A percentile compares a stretch with the other conserved stretches of the same genome.
Conservation (phyloP, 2,797 vertebrate species). For the Enteromius anoplus region DNA sequence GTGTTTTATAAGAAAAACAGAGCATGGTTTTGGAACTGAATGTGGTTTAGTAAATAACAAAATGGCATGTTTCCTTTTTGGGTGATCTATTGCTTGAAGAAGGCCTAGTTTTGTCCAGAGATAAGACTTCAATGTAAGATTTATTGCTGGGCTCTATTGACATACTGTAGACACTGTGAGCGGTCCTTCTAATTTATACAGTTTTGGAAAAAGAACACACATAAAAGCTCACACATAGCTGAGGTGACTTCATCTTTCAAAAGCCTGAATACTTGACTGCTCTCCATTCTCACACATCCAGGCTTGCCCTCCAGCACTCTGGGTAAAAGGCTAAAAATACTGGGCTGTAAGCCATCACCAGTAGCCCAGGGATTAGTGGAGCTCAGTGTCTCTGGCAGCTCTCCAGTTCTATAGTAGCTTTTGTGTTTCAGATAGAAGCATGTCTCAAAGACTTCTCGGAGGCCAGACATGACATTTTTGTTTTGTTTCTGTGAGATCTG, state of each 20-base stretch:
- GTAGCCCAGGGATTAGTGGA: slow-evolving; percentile 68
- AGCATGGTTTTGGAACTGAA: background rate
- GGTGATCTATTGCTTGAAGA: slow-evolving; percentile 4
- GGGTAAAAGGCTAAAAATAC: slow-evolving; percentile 67
- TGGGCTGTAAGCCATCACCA: slow-evolving; percentile 65
- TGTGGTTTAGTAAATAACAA: background rate
- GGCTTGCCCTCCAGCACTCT: slow-evolving; percentile 63
- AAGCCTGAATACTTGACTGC: slow-evolving; percentile 57
- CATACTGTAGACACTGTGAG: background rate
- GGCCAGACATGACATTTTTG: slow-evolving; percentile 65
- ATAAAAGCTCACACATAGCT: slow-evolving; percentile 60
- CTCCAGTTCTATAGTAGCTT: slow-evolving; percentile 67
- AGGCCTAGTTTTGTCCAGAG: background rate
- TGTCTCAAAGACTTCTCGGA: slow-evolving; percentile 65
- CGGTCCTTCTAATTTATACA: slow-evolving; percentile 26
- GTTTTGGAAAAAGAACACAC: slow-evolving; percentile 56
- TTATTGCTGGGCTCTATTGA: slow-evolving; percentile 15
- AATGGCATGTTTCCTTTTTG: background rate
- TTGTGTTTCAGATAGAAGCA: slow-evolving; percentile 64
- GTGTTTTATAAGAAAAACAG: background rate
- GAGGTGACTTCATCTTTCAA: slow-evolving; percentile 63
- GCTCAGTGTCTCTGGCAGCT: slow-evolving; percentile 69
- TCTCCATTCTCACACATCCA: slow-evolving; percentile 61
- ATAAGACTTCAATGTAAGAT: slow-evolving; percentile 19
- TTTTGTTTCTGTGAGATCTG: slow-evolving; percentile 62